Evolutionary conservation across 2,113 vertebrate genomes (phyloP), one percentile per base, ranked within the genome.

Genomic region (Todiramphus saurophagus): DNA sequence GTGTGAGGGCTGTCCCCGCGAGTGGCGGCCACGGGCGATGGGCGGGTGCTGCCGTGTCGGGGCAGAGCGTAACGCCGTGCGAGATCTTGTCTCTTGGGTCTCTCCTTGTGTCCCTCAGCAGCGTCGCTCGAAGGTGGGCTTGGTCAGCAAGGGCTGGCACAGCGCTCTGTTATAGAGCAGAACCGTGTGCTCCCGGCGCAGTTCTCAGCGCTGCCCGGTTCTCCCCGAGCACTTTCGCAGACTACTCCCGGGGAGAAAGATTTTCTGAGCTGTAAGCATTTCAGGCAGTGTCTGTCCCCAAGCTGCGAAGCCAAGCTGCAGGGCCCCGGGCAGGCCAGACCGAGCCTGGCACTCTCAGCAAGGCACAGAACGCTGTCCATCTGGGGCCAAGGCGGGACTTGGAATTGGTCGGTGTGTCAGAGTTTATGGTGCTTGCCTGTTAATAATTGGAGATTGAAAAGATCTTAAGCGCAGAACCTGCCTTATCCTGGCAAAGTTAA

Each of bases 211-310:
- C 50, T 2, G 1, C 6, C 28, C 3, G 5, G 4, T 15, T 9
- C 25, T 28, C 4, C 3, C n/a, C 1, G 53, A 33, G 53, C 2
- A 0, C 20, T n/a, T 7, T 8, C 1, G 19, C 27, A 18, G 31
- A 30, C 35, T 2, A 1, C 24, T 14, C 11, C 2, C 12, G 1
- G 16, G 3, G 25, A 8, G 25, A 5, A 21, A 7, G 21, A 2
- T 13, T 37, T 39, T 19, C 27, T 25, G 48, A 8, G 3, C 18
- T 10, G 25, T 27, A 2, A 27, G 23, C 5, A 1, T 28, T 20
- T 43, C 7, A 3, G 13, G 21, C 2, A 5, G 0, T 1, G 11
- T 10, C 12, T n/a, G 48, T 21, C 58, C 25, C n/a, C 2, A 2
- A 28, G 37, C 0, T n/a, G 60, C 17, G 9, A 25, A 51, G 50